Percentiles rank a stretch among this genome's conserved stretches.
phyloP scores from a whole-genome alignment of 2,113 vertebrate species.

The Chloropsis cyanopogon region DNA sequence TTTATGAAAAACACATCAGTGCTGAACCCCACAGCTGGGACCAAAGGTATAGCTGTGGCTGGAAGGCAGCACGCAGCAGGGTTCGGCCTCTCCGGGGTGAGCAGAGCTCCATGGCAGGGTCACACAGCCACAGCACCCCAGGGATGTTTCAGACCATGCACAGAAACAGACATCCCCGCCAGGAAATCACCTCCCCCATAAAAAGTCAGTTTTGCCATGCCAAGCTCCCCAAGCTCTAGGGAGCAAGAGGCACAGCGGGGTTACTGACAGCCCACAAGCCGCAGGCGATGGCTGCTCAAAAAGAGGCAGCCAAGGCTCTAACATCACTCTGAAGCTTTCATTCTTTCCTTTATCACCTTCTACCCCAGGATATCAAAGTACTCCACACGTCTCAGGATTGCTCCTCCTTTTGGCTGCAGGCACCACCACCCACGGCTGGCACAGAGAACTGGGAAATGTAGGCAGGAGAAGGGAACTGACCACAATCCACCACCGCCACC shows the following conservation, averaged over 20 bases:
- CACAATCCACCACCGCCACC: not conserved
- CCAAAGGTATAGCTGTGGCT: not conserved
- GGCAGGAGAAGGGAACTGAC: not conserved
- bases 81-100: fast-evolving
- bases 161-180: not conserved
- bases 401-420: not conserved
- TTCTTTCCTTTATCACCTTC: constrained; percentile 27
- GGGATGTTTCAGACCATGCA: not conserved
- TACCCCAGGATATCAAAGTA: not conserved
- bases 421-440: not conserved
- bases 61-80: not conserved
- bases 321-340: not conserved
- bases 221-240: not conserved
- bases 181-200: not conserved
- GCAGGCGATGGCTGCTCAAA: fast-evolving
- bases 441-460: not conserved
- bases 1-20: constrained; percentile 57
- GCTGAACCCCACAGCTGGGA: constrained; percentile 1
- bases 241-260: not conserved
- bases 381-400: not conserved
- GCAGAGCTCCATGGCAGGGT: not conserved
- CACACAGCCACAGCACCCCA: not conserved
- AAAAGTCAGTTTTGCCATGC: not conserved
- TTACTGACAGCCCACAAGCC: not conserved
- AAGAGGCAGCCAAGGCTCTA: not conserved